These are phyloP conservation scores for Troides aeacus DNA, from an alignment of 2,888 invertebrate genomes.

Conservation along the genomic window DNA sequence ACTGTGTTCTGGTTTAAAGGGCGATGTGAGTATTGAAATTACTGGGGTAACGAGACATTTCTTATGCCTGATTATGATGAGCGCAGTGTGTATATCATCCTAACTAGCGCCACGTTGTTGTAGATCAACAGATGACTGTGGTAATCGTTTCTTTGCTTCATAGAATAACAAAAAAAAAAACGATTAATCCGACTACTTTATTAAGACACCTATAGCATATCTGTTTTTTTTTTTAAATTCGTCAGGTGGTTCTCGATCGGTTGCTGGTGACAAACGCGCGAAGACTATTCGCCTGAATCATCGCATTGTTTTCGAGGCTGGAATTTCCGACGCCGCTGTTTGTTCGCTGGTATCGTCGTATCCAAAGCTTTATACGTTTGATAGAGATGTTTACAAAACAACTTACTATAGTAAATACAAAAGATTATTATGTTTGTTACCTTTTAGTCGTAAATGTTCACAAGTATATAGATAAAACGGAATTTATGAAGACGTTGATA, in stretches of 20 bases:
- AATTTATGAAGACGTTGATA: no score
- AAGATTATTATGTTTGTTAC: background rate
- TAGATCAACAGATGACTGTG: no score
- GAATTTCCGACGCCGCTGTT: conserved; percentile 19
- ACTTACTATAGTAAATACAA: background rate
- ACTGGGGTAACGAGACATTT: no score
- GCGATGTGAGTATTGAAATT: no score
- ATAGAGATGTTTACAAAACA: conserved; percentile 4
- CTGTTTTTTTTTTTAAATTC: background rate
- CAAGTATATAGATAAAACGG: background rate
- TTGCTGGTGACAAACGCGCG: conserved; percentile 15
- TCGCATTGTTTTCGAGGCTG: conserved; percentile 18
- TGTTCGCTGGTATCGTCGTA: conserved; percentile 1
- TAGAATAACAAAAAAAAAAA: no score
- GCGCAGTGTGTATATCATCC: no score
- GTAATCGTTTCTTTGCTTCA: no score
- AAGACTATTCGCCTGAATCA: conserved; percentile 18
- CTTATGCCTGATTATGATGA: no score
- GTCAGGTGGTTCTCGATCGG: background rate
- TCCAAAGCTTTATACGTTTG: background rate
- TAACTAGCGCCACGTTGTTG: no score
- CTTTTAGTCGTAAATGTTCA: background rate
- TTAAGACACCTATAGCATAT: background rate
- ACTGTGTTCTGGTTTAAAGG: no score
- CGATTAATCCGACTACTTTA: background rate